Evolutionary conservation across 2,888 invertebrate genomes (phyloP).

Genomic region (Yponomeuta cagnagella): DNA sequence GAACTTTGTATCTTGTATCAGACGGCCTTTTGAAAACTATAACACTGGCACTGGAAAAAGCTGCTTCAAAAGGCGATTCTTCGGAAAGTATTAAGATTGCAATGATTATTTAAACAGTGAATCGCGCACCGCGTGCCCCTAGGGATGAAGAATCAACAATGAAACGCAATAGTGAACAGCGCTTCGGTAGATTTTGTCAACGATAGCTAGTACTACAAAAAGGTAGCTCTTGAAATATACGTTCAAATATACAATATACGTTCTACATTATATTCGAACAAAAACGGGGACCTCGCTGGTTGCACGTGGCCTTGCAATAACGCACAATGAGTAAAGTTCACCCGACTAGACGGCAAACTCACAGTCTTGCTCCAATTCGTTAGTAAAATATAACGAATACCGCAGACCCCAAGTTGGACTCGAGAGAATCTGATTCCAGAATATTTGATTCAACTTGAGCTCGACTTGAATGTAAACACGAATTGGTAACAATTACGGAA

Average conservation of each 20-base stretch:
- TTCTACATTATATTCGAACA: too few relatives aligned
- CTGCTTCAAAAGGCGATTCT: neutral
- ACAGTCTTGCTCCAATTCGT: conserved; percentile 34
- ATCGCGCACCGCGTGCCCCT: neutral
- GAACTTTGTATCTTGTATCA: conserved; percentile 18
- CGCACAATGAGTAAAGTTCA: conserved; percentile 47
- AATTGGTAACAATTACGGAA: conserved; percentile 8
- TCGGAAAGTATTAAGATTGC: neutral
- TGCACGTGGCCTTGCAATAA: conserved; percentile 26
- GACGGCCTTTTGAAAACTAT: conserved; percentile 40
- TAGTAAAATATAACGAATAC: conserved; percentile 34
- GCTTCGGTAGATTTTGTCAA: neutral
- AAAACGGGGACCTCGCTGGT: too few relatives aligned
- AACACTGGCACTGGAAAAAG: neutral
- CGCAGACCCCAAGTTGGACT: conserved; percentile 29
- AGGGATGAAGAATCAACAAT: neutral
- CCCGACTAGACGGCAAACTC: conserved; percentile 30
- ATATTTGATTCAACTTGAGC: conserved; percentile 9
- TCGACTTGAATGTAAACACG: conserved; percentile 11
- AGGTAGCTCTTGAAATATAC: too few relatives aligned
- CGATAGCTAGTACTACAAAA: too few relatives aligned
- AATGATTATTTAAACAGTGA: neutral
- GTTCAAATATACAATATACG: too few relatives aligned
- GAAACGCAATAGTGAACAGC: conserved; percentile 3
- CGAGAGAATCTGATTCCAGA: conserved; percentile 33